These are phyloP conservation scores for Aradophagus sp. DNA, from an alignment of 1,140 invertebrate species.

Conservation along the genomic window DNA sequence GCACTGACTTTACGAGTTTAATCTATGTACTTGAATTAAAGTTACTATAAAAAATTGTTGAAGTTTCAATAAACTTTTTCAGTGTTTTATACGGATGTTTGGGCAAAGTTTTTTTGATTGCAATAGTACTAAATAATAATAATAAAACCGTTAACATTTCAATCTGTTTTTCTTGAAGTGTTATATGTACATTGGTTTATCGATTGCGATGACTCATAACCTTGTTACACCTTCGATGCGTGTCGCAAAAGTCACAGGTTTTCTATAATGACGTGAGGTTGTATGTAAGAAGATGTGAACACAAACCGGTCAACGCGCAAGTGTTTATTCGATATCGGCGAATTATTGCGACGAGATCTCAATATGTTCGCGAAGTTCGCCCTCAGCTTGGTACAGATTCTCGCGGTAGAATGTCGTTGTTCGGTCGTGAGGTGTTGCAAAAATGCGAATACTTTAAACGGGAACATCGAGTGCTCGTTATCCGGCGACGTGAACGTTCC, in stretches of 20 bases:
- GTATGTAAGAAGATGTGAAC: slow-evolving; percentile 13
- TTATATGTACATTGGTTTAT: slow-evolving; percentile 40
- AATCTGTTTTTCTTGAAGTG: too few species aligned
- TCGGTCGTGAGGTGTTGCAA: slow-evolving; percentile 53
- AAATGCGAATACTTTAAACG: slow-evolving; percentile 41
- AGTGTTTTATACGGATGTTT: too few species aligned
- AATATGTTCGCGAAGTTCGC: slow-evolving; percentile 31
- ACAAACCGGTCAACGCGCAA: slow-evolving; percentile 18
- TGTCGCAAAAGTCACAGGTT: slow-evolving; percentile 27
- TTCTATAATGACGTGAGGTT: slow-evolving; percentile 29
- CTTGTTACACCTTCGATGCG: slow-evolving; percentile 19
- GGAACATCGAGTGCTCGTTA: slow-evolving; percentile 34
- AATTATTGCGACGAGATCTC: slow-evolving; percentile 6
- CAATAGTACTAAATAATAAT: too few species aligned
- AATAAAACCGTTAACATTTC: too few species aligned
- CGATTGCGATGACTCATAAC: slow-evolving; percentile 35
- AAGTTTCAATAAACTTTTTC: too few species aligned
- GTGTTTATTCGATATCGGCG: slow-evolving; percentile 3
- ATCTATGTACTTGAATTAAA: too few species aligned
- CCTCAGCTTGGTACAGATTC: not conserved
- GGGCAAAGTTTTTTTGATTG: slow-evolving; percentile 26
- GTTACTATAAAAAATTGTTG: too few species aligned
- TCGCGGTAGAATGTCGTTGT: slow-evolving; percentile 5
- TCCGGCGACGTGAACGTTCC: slow-evolving; percentile 9
- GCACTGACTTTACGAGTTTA: too few species aligned